Evolutionary conservation across 2,113 vertebrate species (phyloP).

Genomic region (Dunckerocampus dactyliophorus): DNA sequence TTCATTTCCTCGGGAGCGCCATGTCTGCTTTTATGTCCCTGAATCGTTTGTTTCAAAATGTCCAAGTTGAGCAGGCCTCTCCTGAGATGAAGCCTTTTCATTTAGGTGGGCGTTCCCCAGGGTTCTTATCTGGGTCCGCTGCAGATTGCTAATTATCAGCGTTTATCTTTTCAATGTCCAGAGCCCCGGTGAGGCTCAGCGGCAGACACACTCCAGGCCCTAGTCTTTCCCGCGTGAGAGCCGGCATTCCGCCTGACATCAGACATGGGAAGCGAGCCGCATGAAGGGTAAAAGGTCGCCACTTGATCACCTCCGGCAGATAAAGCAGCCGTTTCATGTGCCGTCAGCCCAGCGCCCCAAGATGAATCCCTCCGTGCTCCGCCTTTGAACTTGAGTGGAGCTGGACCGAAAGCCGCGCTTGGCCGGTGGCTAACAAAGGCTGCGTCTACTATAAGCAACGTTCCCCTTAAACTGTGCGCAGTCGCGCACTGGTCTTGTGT

Average conservation of each 20-base stretch:
- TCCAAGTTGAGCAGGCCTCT: slow-evolving; percentile 5
- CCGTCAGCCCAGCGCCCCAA: slow-evolving; percentile 51
- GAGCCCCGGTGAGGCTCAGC: slow-evolving; percentile 31
- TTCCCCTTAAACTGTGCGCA: no score
- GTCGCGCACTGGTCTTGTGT: no score
- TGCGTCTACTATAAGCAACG: neutral
- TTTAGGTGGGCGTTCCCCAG: slow-evolving; percentile 32
- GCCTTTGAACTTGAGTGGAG: slow-evolving; percentile 61
- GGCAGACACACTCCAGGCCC: slow-evolving; percentile 62
- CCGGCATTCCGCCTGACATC: slow-evolving; percentile 52
- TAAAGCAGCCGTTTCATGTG: slow-evolving; percentile 72
- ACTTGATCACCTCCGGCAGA: slow-evolving; percentile 61
- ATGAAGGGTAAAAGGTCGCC: slow-evolving; percentile 65
- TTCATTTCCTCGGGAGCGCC: slow-evolving; percentile 1
- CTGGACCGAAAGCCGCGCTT: slow-evolving; percentile 15
- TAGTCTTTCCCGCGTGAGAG: neutral
- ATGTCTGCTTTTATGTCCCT: slow-evolving; percentile 9
- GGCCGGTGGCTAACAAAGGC: slow-evolving; percentile 28
- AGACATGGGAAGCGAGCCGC: slow-evolving; percentile 62
- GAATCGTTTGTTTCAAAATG: neutral
- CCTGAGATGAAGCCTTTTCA: slow-evolving; percentile 10
- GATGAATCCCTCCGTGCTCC: slow-evolving; percentile 49
- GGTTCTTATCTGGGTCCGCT: slow-evolving; percentile 36
- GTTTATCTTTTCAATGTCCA: slow-evolving; percentile 50
- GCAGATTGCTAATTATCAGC: slow-evolving; percentile 47